Base-by-base conservation (phyloP, 2,888 invertebrate species). In the Chrysolina oricalcia region DNA sequence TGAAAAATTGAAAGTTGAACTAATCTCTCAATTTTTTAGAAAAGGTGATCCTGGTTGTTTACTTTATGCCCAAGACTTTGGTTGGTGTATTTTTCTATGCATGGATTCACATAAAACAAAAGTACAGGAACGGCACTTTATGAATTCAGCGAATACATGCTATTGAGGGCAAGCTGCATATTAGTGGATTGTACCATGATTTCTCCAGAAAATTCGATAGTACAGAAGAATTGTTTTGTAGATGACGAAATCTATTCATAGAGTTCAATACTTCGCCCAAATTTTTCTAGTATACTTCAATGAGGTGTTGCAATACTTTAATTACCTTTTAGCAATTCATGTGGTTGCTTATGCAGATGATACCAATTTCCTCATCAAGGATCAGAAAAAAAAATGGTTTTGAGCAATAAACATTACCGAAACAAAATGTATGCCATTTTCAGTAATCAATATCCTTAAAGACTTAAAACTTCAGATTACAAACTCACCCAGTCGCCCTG, bases 71-170 rank as follows among this genome's bases (percentile, higher is more conserved):
- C 5, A n/a, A 10, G 5, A n/a, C 11, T 48, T 3, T 48, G 3
- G 3, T 8, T 48, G 5, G 11, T 48, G 3, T 48, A 15, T 48
- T 62, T 21, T 6, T 6, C 62, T 13, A 11, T 6, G 35, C 62
- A 62, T 35, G 62, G 62, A 9, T 62, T 62, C 62, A 62, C 62
- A 13, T 27, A 62, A n/a, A 62, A 62, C 62, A 27, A 27, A 62
- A 62, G 27, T 62, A 62, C 62, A 11, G 62, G 27, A 62, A 62
- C 27, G 11, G 48, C 48, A 48, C 48, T 48, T 6, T 48, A 48
- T 48, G 13, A 48, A 48, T 48, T 48, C 48, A 6, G 13, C n/a
- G 48, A 48, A 48, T n/a, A 48, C 48, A 13, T 48, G 9, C 5
- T 48, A 48, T n/a, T n/a, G n/a, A n/a, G n/a, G n/a, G n/a, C n/a